Evolutionary conservation across 1,140 invertebrate species (phyloP).

Genomic region (Protaetia brevitarsis): DNA sequence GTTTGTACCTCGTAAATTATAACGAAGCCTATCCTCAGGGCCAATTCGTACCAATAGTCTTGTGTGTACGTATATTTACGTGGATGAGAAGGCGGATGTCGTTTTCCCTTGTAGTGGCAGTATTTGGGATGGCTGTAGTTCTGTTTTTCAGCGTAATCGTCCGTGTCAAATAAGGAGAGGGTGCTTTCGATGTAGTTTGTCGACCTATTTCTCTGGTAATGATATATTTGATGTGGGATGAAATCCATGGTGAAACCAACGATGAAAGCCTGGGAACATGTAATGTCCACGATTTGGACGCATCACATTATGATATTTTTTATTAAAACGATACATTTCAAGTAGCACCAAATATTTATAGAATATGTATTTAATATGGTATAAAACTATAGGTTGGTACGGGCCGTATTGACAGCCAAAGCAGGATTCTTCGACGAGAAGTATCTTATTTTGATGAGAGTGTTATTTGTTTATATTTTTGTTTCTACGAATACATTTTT

Average conservation of each 20-base stretch:
- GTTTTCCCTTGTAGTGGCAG: conserved; percentile 24
- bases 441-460: too few relatives aligned
- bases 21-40: background rate
- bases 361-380: too few relatives aligned
- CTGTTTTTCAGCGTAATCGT: background rate
- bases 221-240: conserved; percentile 89
- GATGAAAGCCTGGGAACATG: conserved; percentile 79
- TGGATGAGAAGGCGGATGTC: conserved; percentile 6
- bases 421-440: too few relatives aligned
- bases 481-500: too few relatives aligned
- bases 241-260: conserved; percentile 98
- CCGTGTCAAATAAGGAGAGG: conserved; percentile 47
- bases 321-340: too few relatives aligned
- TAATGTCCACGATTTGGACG: too few relatives aligned
- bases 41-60: conserved; percentile 25
- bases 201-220: conserved; percentile 52
- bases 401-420: too few relatives aligned
- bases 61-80: conserved; percentile 17
- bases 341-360: too few relatives aligned
- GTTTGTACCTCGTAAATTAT: conserved; percentile 26
- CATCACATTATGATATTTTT: background rate
- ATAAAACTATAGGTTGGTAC: too few relatives aligned
- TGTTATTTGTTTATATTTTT: too few relatives aligned
- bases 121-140: background rate
- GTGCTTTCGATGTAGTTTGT: conserved; percentile 79